Base-by-base conservation (phyloP, 2,888 invertebrate species). In the Metalampra italica region DNA sequence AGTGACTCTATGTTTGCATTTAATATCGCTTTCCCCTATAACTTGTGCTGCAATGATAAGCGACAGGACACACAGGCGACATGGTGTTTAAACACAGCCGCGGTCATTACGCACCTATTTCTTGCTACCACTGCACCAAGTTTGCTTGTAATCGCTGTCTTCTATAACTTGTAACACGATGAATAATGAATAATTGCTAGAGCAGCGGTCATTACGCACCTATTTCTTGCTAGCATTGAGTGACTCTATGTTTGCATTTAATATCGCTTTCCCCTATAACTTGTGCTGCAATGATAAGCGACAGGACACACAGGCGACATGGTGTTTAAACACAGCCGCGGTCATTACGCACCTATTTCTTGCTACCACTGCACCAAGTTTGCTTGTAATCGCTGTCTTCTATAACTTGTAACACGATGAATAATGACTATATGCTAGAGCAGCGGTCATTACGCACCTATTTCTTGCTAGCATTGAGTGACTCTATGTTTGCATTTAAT, bases 311-410 rank as follows among this genome's bases (percentile, higher is more conserved):
- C n/a, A n/a, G 36, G 36, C n/a, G 36, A 32, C 36, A 36, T 60
- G 64, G 64, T 66, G 59, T 64, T 64, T 66, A 61, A 63, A 53
- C 68, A 60, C 50, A 39, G 51, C 48, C 38, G 55, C 61, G 57
- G 56, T 57, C 58, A 68, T 71, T 68, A 69, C 64, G 62, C 66
- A 66, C 59, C 60, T 66, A 63, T 64, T 66, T 59, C 64, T 56
- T 60, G 58, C 5, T 22, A 22, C 5, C 22, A 22, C 5, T 22
- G 22, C 5, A n/a, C n/a, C n/a, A 22, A 22, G 22, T 22, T 22
- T 3, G 3, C 22, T 22, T 22, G 22, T 5, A 2, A 22, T 22
- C 22, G 22, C 22, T 22, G 5, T 22, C 22, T 22, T 5, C 22
- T 22, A 22, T 5, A 22, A 22, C 22, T 22, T 22, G 22, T 5